Evolutionary conservation across 2,113 vertebrate genomes (phyloP).

Genomic region (Varanus komodoensis): DNA sequence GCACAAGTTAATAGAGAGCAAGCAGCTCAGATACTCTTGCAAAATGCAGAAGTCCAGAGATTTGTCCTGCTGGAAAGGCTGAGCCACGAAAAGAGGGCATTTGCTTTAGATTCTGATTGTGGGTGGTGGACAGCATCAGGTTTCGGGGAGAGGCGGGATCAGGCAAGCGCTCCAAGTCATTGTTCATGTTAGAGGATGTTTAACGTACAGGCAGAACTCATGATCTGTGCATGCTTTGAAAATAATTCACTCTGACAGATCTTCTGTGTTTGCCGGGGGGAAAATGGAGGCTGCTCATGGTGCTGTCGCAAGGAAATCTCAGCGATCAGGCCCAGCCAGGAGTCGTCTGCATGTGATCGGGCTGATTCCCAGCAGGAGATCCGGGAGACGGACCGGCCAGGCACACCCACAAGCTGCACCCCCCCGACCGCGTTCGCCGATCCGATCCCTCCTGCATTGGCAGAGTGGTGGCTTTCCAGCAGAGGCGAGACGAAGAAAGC

Average conservation of each 20-base stretch:
- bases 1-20: background rate
- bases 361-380: slow-evolving; percentile 31
- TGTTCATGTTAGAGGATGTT: slow-evolving; percentile 72
- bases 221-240: slow-evolving; percentile 66
- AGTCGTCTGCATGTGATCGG: slow-evolving; percentile 56
- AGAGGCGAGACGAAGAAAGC: background rate
- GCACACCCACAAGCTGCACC: background rate
- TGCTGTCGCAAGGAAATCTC: slow-evolving; percentile 49
- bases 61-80: background rate
- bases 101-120: too few species aligned
- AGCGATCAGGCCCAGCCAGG: slow-evolving; percentile 27
- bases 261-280: slow-evolving; percentile 69
- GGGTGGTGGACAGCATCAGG: too few species aligned
- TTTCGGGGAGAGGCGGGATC: slow-evolving; percentile 49
- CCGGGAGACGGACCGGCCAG: background rate
- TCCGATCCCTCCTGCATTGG: background rate
- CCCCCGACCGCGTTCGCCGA: background rate
- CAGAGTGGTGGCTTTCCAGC: background rate
- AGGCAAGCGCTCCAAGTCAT: slow-evolving; percentile 72
- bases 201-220: slow-evolving; percentile 69
- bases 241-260: slow-evolving; percentile 75
- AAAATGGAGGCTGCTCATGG: slow-evolving; percentile 69
- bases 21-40: background rate
- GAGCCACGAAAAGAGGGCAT: background rate
- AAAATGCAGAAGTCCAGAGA: background rate